Base-by-base conservation (phyloP, 2,888 invertebrate genomes). In the Leptura quadrifasciata region DNA sequence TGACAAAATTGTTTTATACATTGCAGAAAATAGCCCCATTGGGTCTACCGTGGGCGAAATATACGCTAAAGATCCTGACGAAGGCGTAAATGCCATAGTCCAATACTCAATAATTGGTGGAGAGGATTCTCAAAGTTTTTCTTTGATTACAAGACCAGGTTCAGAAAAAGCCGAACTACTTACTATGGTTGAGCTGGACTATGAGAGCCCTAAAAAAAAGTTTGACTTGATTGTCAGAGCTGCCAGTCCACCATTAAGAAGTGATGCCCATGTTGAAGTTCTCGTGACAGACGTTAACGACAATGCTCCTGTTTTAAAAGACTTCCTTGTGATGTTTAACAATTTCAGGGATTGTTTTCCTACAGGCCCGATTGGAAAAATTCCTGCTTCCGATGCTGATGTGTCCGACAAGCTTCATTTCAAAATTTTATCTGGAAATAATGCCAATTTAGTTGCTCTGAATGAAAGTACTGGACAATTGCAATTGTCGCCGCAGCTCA, bases 81-180 rank as follows among this genome's bases (percentile, higher is more conserved):
- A 97, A 86, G 98, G 97, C 0, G 92, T 93, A 0, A 97, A 98
- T 88, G 97, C 97, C 0, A 93, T 95, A 0, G 95, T 99, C 0
- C 96, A 97, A 85, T 99, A 99, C 88, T 96, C 97, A 10, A 97
- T 99, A 55, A 97, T 97, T 85, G 98, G 95, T 9, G 98, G 97
- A 1, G 96, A 97, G 81, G 97, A 98, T 87, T 95, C 96, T 0
- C 94, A 94, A 85, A 94, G 95, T 77, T 98, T 98, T 87, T 93
- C 94, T 0, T 89, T 97, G 0, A 94, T 95, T 76, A 94, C 95
- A 0, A 91, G 95, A 69, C 95, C 95, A 77, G 96, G 96, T 0
- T 94, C 94, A 0, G 96, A 96, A 82, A 94, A 95, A 78, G 97
- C 98, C 0, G 96, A 97, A 86, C 90, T 99, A 2, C 92, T 96